Evolutionary conservation across 2,797 vertebrate genomes (phyloP), one percentile per base, ranked within the genome.

Genomic region (Pelodytes ibericus): DNA sequence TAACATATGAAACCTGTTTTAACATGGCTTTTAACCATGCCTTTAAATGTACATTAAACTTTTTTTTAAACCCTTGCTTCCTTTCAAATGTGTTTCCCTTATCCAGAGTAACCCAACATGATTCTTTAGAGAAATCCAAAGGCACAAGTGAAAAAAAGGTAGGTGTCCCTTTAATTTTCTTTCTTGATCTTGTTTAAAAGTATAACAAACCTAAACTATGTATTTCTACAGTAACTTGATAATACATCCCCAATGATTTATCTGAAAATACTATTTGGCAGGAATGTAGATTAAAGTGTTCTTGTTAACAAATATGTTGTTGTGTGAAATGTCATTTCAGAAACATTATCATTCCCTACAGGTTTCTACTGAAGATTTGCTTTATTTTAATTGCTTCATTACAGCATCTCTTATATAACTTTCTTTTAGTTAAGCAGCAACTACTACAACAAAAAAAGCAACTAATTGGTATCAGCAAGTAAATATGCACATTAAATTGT

Each of bases 311-410:
- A 66, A 66, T 66, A 66, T 49, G 36, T 44, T 62, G 24, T n/a
- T 31, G 36, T 64, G 33, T 25, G 24, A 47, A 47, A 65, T 65
- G 62, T 27, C 62, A 65, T 36, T 44, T 65, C 39, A 4, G 47
- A 65, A 24, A 65, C 36, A 44, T 65, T 65, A 65, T 18, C 62
- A 65, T 44, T 65, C 62, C 62, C 62, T 15, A 44, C 22, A 65
- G 62, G 22, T 26, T 64, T 25, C 33, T 18, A 16, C 39, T 65
- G 22, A 16, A 65, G 36, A 65, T 47, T 26, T 65, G 22, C 36
- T 65, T 65, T 44, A 60, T 65, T 60, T 65, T 65, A 65, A 65
- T 65, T 65, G 62, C 36, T 65, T 65, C 39, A 65, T 44, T 65
- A 65, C 22, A 26, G 36, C 24, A 65, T 24, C 13, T 24, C 22